Evolutionary conservation across 2,797 vertebrate genomes (phyloP).

Genomic region (Mareca strepera): DNA sequence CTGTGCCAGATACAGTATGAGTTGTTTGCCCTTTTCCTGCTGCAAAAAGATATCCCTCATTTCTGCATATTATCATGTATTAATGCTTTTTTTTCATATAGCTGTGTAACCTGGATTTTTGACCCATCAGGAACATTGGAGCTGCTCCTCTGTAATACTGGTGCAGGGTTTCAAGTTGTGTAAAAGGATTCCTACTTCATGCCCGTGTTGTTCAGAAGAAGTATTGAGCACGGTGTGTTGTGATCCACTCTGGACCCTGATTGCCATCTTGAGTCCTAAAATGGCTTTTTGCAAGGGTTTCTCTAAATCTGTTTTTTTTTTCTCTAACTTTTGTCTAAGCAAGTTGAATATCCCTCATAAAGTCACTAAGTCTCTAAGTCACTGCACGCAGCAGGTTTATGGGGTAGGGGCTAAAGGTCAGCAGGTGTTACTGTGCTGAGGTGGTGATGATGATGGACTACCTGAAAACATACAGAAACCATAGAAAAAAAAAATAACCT

Average conservation of each 20-base stretch:
- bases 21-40: conserved; percentile 6
- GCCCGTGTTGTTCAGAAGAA: not conserved
- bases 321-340: not conserved
- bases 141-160: not conserved
- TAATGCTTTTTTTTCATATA: not conserved
- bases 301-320: not conserved
- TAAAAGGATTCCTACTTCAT: not conserved
- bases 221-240: not conserved
- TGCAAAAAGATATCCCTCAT: not conserved
- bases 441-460: not conserved
- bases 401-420: not conserved
- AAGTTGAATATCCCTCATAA: not conserved
- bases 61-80: not conserved
- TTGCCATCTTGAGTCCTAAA: not conserved
- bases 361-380: not conserved
- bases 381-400: not conserved
- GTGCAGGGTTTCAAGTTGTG: not conserved
- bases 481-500: not conserved
- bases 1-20: not conserved
- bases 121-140: not conserved
- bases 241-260: too few relatives aligned
- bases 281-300: not conserved
- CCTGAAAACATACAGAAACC: not conserved
- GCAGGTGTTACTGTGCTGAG: not conserved
- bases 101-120: not conserved